Percentiles rank a stretch among this genome's conserved stretches.
These are phyloP conservation scores for Asobara japonica DNA, from an alignment of 1,140 invertebrate species.

Conservation along the genomic window DNA sequence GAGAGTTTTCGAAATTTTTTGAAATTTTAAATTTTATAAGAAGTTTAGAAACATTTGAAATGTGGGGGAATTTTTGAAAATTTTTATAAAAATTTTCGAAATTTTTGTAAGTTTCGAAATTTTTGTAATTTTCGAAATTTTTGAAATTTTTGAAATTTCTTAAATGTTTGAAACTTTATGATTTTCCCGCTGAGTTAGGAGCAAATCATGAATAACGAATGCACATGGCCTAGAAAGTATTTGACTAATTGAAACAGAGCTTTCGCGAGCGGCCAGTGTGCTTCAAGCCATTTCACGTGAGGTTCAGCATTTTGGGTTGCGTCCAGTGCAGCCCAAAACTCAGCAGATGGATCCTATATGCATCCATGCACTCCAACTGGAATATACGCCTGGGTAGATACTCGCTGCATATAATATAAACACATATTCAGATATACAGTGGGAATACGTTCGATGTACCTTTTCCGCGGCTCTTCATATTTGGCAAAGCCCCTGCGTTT, in stretches of 20 bases:
- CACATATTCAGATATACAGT: conserved; percentile 10
- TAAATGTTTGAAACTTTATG: too few species aligned
- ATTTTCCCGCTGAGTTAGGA: background rate
- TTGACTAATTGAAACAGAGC: background rate
- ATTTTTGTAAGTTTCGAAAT: too few species aligned
- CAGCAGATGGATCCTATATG: conserved; percentile 29
- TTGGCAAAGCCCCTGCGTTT: conserved; percentile 41
- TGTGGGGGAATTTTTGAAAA: too few species aligned
- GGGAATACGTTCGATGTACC: conserved; percentile 33
- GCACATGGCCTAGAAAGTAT: background rate
- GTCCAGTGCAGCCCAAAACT: conserved; percentile 35
- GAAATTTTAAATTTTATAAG: too few species aligned
- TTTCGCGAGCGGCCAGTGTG: background rate
- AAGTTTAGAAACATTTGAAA: too few species aligned
- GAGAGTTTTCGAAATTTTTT: too few species aligned
- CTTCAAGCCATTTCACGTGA: conserved; percentile 29
- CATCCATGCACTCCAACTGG: conserved; percentile 21
- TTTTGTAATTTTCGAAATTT: too few species aligned
- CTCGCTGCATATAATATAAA: background rate
- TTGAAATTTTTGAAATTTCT: too few species aligned
- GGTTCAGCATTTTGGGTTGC: conserved; percentile 41
- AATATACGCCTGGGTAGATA: conserved; percentile 30
- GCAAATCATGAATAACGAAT: background rate
- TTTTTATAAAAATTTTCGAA: too few species aligned
- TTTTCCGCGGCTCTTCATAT: conserved; percentile 43